Evolutionary conservation across 2,797 vertebrate species (phyloP).

Genomic region (Urophycis tenuis): DNA sequence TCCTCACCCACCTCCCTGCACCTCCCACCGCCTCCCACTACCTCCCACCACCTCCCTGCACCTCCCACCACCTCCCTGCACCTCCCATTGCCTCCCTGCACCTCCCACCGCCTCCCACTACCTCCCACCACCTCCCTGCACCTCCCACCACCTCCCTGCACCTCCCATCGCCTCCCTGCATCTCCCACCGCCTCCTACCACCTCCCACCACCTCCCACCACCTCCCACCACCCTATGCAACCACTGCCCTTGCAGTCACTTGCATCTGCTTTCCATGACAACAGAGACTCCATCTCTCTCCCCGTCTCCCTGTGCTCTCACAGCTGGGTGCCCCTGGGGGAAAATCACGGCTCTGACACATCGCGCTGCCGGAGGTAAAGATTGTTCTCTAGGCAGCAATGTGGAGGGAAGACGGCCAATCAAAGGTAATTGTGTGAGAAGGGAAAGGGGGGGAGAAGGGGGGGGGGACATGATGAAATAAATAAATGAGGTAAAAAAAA

Average conservation of each 20-base stretch:
- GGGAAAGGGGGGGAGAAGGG: neutral
- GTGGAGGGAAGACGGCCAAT: neutral
- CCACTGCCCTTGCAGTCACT: neutral
- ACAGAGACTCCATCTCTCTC: neutral
- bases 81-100: too few relatives aligned
- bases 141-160: too few relatives aligned
- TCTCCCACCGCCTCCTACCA: too few relatives aligned
- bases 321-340: neutral
- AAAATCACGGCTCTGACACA: neutral
- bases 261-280: conserved; percentile 1
- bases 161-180: too few relatives aligned
- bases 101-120: too few relatives aligned
- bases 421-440: neutral
- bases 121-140: too few relatives aligned
- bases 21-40: too few relatives aligned
- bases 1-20: too few relatives aligned
- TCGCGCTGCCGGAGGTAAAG: neutral
- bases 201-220: too few relatives aligned
- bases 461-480: neutral
- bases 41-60: too few relatives aligned
- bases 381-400: neutral
- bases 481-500: neutral
- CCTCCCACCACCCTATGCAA: neutral
- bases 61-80: too few relatives aligned
- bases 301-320: neutral